Base-by-base conservation (phyloP, 2,113 vertebrate genomes). In the Crotalus tigris region DNA sequence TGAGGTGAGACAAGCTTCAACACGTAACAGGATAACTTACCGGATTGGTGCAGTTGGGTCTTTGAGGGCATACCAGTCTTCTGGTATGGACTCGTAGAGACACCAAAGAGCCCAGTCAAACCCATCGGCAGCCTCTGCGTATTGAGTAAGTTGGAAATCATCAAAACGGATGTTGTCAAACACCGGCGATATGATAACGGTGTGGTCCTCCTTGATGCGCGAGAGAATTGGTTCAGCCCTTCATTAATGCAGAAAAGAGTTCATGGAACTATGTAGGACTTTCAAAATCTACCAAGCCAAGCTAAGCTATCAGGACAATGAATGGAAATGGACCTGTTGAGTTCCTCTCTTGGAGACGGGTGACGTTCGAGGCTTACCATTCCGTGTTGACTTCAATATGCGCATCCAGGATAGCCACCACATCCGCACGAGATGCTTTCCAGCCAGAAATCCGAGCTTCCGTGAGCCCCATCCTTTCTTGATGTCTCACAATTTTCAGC, bases 361-460 rank as follows among this genome's bases (percentile, higher is more conserved):
- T 51, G 49, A 51, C 8, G 49, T 51, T 51, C 51, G 39, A 15
- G 33, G 0, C 95, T 96, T 94, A 97, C 95, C 95, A 98, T 11
- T 97, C 95, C 1, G 94, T 1, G 1, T 98, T 97, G 64, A 98
- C 98, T 95, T 98, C 98, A 92, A 98, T 92, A 93, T 98, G 98
- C 59, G 97, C 98, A 49, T 98, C 98, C 93, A 98, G 93, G 92
- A 98, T 98, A 90, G 97, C 98, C 4, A 98, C 97, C 87, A 98
- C 98, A 0, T 98, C 98, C 0, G 97, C 98, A 0, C 29, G 92
- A 44, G 98, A 97, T 1, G 51, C 93, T 93, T 94, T 95, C 97
- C 97, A 98, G 9, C 98, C 98, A 0, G 97, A 97, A 87, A 98
- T 95, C 24, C 96, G 95, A 57, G 98, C 97, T 93, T 97, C 96